Percentiles rank a stretch among this genome's conserved stretches.
These are phyloP conservation scores for Gymnocheta viridis DNA, from an alignment of 2,888 invertebrate species.

Conservation along the genomic window DNA sequence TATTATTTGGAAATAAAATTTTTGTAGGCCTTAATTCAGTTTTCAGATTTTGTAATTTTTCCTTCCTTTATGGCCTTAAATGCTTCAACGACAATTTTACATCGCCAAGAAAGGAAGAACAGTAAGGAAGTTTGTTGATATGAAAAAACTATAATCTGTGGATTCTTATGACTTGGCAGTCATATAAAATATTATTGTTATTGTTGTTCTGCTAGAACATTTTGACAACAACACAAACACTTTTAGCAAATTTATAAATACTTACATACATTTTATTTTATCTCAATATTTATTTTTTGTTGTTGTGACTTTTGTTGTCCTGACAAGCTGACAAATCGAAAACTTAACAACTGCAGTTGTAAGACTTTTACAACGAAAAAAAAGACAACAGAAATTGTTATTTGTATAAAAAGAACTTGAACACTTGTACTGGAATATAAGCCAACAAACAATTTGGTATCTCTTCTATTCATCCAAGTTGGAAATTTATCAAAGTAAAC, in stretches of 20 bases:
- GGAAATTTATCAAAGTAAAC: neutral
- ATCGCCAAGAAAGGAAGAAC: neutral
- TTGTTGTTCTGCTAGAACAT: neutral
- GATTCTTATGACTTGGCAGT: slow-evolving; percentile 1
- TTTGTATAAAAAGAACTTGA: neutral
- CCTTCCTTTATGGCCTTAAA: neutral
- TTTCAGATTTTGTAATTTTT: neutral
- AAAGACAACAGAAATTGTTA: neutral
- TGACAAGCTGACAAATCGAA: slow-evolving; percentile 60
- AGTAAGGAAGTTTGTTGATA: neutral
- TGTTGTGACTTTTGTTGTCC: slow-evolving; percentile 21
- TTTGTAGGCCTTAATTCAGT: too few species aligned
- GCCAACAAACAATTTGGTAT: neutral
- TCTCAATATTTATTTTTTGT: neutral
- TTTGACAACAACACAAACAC: neutral
- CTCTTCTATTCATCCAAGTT: neutral
- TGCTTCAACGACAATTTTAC: neutral
- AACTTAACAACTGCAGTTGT: slow-evolving; percentile 48
- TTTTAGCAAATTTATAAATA: too few species aligned
- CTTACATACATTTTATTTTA: neutral
- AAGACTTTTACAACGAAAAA: slow-evolving; percentile 19
- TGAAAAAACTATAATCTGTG: neutral
- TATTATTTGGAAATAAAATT: neutral
- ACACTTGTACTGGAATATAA: neutral
- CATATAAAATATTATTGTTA: neutral